Evolutionary conservation across 2,888 invertebrate genomes (phyloP).

Genomic region (Cantharis rustica): DNA sequence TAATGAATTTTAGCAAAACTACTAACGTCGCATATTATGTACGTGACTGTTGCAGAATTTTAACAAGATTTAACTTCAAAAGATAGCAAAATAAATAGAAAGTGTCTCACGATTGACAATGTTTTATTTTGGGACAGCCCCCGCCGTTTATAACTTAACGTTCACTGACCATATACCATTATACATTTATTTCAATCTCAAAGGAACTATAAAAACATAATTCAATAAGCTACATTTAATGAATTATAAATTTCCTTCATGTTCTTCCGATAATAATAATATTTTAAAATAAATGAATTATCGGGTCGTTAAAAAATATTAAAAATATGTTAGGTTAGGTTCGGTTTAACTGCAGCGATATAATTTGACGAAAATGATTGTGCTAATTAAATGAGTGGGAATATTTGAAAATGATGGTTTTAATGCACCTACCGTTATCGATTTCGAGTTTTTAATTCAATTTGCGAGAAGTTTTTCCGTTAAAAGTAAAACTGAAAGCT

Average conservation of each 20-base stretch:
- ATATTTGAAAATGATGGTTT: background rate
- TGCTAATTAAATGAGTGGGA: background rate
- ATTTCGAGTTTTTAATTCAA: background rate
- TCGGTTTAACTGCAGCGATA: background rate
- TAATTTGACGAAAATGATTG: background rate
- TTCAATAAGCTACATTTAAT: background rate
- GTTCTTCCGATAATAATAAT: background rate
- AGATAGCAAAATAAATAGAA: background rate
- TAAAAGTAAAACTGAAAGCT: background rate
- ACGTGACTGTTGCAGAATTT: slow-evolving; percentile 8
- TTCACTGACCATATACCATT: background rate
- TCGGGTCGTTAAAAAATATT: background rate
- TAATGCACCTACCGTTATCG: background rate
- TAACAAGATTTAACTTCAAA: slow-evolving; percentile 6
- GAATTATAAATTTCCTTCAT: background rate
- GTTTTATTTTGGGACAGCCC: background rate
- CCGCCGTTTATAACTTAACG: background rate
- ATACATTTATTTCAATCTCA: background rate
- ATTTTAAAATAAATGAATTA: background rate
- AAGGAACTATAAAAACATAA: background rate
- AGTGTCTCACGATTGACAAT: background rate
- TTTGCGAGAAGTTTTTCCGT: background rate
- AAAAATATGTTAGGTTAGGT: background rate
- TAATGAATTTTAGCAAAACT: slow-evolving; percentile 18
- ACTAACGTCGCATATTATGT: slow-evolving; percentile 14